Base-by-base conservation (phyloP, 2,888 invertebrate genomes). In the Meghimatium bilineatum region DNA sequence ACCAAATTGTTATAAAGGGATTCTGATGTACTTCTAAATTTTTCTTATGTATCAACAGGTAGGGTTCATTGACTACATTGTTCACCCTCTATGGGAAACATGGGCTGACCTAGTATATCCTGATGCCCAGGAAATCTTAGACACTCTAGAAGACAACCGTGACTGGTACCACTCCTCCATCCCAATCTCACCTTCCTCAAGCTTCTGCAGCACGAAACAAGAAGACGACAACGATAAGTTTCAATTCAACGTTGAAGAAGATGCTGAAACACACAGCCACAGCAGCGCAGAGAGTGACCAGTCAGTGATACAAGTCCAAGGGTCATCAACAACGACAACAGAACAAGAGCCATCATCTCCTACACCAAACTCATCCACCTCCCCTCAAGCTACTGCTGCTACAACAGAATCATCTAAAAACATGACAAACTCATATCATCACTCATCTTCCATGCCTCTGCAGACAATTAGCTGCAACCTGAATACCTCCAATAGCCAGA, bases 71-170 rank as follows among this genome's bases (percentile, higher is more conserved):
- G 99, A 99, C 95, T 99, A 99, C 94, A 99, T 99, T 93, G 99
- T 99, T 67, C 99, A 99, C 95, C 99, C 99, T 3, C 95, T 99
- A 86, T 99, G 99, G 98, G 99, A 99, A 94, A 99, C 99, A 81
- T 99, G 99, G 99, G 99, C 98, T 23, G 99, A 99, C 94, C 95
- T 99, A 87, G 99, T 99, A 76, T 98, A 99, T 94, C 99, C 99
- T 2, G 99, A 99, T 93, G 99, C 99, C 77, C 99, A 99, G 94
- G 97, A 98, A 89, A 99, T 99, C 91, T 95, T 99, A 89, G 99
- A 99, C 94, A 98, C 97, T 77, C 95, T 99, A 91, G 99, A 99
- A 94, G 98, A 99, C 95, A 99, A 99, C 94, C 96, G 99, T 90
- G 98, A 99, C 94, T 99, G 98, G 96, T 98, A 97, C 94, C 97